A percentile compares a stretch with the other conserved stretches of the same genome.
phyloP scores from a whole-genome alignment of 2,113 vertebrate species.

The Microcebus lehilahytsara region DNA sequence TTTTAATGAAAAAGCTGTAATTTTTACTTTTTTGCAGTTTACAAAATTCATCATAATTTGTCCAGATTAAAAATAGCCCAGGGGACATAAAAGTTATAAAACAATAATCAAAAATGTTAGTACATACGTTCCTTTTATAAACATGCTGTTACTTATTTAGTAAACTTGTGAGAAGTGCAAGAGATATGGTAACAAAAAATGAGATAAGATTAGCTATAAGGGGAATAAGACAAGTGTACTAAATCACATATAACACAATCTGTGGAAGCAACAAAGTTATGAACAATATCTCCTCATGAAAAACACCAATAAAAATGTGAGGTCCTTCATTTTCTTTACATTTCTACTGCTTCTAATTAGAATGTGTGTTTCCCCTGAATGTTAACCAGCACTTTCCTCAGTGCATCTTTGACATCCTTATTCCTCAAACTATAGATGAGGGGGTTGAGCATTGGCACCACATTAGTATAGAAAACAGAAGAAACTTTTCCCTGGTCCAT shows the following conservation, averaged over 20 bases:
- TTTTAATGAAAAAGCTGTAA: neutral
- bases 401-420: slow-evolving; percentile 55
- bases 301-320: neutral
- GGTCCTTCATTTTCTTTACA: neutral
- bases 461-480: slow-evolving; percentile 71
- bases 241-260: neutral
- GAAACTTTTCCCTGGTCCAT: slow-evolving; percentile 55
- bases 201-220: neutral
- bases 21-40: neutral
- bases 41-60: neutral
- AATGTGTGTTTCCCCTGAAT: neutral
- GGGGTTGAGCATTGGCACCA: slow-evolving; percentile 61
- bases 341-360: neutral
- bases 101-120: neutral
- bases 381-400: neutral
- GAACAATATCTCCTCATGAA: neutral
- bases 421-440: slow-evolving; percentile 68
- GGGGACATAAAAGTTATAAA: neutral
- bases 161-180: neutral
- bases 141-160: neutral
- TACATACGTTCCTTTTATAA: neutral
- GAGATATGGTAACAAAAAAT: neutral
- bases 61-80: neutral
- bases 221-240: neutral
- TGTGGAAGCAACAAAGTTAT: neutral